Base-by-base conservation (phyloP, 2,797 vertebrate species). In the Hoplostethus mediterraneus region DNA sequence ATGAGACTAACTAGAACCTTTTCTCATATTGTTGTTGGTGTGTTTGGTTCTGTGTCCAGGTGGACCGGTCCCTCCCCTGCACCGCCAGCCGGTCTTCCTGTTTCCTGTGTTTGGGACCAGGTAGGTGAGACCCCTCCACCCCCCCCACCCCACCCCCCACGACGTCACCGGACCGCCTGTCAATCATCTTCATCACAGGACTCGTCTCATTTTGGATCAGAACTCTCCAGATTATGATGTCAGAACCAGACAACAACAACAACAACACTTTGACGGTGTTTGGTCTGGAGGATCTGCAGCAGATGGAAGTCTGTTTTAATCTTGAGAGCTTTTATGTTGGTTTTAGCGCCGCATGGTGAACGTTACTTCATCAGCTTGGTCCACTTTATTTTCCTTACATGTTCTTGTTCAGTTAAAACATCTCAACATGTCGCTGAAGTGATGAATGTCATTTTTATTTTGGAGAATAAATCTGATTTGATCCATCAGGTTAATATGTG, bases 21-120 rank as follows among this genome's bases (percentile, higher is more conserved):
- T 21, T 21, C 21, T 40, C 4, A 40, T 40, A 28, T 53, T 13
- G 11, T 33, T n/a, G 59, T 31, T 11, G 40, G 33, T 53, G 13
- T 38, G 11, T 69, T 48, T 69, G 28, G 3, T 79, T 61, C 16
- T 75, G 42, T 80, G 12, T 78, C 57, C 80, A 94, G 91, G 76
- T 66, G 5, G 66, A 13, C 69, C 68, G 0, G 0, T 63, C n/a
- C 68, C 66, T 59, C 67, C 54, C 0, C 12, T 74, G 49, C 55
- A 59, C 40, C 66, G 68, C 5, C 2, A 47, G 64, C 12, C 52
- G 12, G 63, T 77, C n/a, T 11, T 82, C 59, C 47, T 64, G 60
- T 92, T 90, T 70, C 88, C 91, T 40, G 13, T 93, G 60, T 90
- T 93, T 53, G 83, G 87, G 30, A 5, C 73, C 45, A 79, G 84